phyloP scores from a whole-genome alignment of 2,888 invertebrate genomes.

The Caenorhabditis drosophilae region DNA sequence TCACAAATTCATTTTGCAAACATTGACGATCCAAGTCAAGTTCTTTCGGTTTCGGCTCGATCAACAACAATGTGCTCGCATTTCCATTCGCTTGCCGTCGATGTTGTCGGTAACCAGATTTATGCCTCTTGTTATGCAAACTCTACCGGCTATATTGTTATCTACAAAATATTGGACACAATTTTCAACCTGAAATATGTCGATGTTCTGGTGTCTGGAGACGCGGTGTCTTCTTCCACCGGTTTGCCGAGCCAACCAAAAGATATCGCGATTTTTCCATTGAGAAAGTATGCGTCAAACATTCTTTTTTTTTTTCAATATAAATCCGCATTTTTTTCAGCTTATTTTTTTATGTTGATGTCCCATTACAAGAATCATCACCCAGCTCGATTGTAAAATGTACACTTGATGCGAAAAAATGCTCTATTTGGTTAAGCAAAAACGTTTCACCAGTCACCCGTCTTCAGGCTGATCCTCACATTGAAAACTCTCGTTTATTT shows the following conservation, averaged over 20 bases:
- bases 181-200: constrained; percentile 2
- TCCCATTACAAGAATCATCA: neutral
- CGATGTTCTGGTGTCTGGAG: constrained; percentile 4
- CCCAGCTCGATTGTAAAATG: constrained; percentile 6
- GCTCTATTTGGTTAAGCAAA: constrained; percentile 1
- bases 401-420: constrained; percentile 4
- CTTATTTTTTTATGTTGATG: constrained; percentile 9
- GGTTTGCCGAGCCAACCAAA: constrained; percentile 5
- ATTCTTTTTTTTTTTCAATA: neutral
- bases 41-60: neutral
- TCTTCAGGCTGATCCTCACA: constrained; percentile 3
- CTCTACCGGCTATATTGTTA: neutral
- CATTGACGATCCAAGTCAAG: neutral
- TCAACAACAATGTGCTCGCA: neutral
- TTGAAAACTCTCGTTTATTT: constrained; percentile 5
- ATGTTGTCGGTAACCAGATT: constrained; percentile 8
- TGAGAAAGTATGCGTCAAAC: constrained; percentile 4
- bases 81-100: constrained; percentile 5
- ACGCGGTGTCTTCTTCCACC: neutral
- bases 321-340: constrained; percentile 3
- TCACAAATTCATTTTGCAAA: neutral
- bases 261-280: constrained; percentile 4
- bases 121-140: constrained; percentile 4
- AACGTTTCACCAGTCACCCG: neutral
- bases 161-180: neutral